Conservation (phyloP, 2,888 invertebrate genomes). For the Amblyjoppa fuscipennis region DNA sequence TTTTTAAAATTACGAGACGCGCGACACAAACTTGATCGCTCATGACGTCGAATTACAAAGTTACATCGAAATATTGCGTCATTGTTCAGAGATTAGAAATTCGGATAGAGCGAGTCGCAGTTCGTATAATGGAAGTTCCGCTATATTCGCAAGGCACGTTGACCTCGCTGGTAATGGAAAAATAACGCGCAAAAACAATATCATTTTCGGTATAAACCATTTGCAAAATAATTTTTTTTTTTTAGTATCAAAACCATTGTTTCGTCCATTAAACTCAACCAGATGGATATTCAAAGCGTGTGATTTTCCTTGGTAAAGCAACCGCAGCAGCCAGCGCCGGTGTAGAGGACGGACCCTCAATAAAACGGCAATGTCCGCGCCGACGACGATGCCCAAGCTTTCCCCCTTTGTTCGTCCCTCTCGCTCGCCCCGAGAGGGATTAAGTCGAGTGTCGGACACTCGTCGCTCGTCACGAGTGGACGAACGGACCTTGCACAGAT, state of each 20-base stretch:
- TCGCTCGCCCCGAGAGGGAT: conserved; percentile 8
- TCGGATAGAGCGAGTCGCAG: too few species aligned
- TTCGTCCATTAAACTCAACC: background rate
- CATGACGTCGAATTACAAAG: too few species aligned
- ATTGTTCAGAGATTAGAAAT: too few species aligned
- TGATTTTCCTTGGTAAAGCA: background rate
- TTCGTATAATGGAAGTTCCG: too few species aligned
- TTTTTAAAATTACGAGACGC: too few species aligned
- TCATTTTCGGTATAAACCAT: too few species aligned
- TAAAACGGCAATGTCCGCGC: conserved; percentile 2
- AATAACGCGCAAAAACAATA: background rate
- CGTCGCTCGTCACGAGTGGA: conserved; percentile 4
- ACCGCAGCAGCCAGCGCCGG: background rate
- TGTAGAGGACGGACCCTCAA: conserved; percentile 3
- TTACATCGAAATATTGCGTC: too few species aligned
- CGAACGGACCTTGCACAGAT: background rate
- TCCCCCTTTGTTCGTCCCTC: background rate
- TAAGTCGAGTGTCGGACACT: conserved; percentile 35
- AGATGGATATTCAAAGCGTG: background rate
- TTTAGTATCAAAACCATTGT: background rate
- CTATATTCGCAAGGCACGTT: too few species aligned
- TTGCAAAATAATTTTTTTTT: background rate
- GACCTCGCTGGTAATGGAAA: too few species aligned
- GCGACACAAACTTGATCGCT: too few species aligned
- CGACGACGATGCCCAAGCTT: background rate